Conservation (phyloP, 2,888 invertebrate genomes). For the Microdon myrmicae region DNA sequence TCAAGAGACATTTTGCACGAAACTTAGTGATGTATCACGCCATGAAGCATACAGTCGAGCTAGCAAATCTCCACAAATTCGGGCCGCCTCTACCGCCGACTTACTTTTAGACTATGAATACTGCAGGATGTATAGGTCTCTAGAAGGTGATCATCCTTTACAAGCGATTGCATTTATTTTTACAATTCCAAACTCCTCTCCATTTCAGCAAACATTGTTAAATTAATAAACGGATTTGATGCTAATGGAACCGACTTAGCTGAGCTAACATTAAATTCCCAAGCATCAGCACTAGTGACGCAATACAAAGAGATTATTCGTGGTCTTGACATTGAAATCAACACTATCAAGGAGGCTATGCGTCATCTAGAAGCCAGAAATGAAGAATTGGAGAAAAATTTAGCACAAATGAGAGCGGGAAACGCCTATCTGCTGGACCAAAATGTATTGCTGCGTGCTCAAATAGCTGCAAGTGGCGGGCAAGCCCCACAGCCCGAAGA, state of each 20-base stretch:
- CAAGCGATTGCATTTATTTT: background rate
- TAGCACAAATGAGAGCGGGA: constrained; percentile 76
- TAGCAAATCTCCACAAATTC: constrained; percentile 91
- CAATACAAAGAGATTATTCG: constrained; percentile 92
- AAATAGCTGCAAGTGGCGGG: constrained; percentile 68
- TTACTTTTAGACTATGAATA: constrained; percentile 94
- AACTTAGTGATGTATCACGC: constrained; percentile 84
- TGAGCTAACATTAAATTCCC: constrained; percentile 66
- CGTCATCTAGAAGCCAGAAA: constrained; percentile 59
- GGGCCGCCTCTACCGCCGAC: constrained; percentile 79
- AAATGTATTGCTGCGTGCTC: constrained; percentile 85
- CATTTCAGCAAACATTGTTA: constrained; percentile 68
- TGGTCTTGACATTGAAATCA: constrained; percentile 81
- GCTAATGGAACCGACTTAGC: constrained; percentile 68
- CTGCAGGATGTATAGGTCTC: constrained; percentile 86
- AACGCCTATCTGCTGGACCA: constrained; percentile 85
- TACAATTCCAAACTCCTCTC: constrained; percentile 2
- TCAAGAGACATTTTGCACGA: constrained; percentile 85
- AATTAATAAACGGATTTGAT: constrained; percentile 69
- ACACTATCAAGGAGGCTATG: constrained; percentile 63
- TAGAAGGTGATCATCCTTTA: constrained; percentile 71
- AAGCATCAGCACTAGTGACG: constrained; percentile 64
- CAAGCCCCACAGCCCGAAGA: constrained; percentile 41
- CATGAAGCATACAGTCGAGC: constrained; percentile 93
- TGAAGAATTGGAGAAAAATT: constrained; percentile 65